Conservation (phyloP, 2,113 vertebrate species). For the Cairina moschata region DNA sequence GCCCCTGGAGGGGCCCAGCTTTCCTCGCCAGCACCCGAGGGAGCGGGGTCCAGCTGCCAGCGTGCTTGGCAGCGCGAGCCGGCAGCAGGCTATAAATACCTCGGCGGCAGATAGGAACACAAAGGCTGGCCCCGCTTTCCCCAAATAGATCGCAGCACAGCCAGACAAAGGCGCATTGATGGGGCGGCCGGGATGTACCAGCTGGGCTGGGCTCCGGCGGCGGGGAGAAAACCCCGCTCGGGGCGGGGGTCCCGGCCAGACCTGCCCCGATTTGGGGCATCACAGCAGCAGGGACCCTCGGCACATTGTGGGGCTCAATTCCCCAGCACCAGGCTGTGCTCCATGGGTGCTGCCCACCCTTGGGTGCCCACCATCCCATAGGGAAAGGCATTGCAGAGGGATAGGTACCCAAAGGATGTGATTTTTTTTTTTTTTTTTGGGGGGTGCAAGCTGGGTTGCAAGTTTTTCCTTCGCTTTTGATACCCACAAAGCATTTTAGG, state of each 20-base stretch:
- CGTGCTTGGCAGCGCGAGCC: not conserved
- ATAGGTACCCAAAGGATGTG: not conserved
- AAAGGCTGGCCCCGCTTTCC: constrained; percentile 53
- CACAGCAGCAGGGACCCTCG: not conserved
- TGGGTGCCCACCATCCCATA: not conserved
- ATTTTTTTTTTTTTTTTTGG: not conserved
- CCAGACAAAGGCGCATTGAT: constrained; percentile 56
- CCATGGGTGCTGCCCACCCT: fast-evolving
- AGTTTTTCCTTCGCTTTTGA: not conserved
- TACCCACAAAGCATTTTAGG: not conserved
- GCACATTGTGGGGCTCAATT: fast-evolving
- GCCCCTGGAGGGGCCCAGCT: not conserved
- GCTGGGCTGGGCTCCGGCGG: not conserved
- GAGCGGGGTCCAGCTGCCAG: constrained; percentile 20
- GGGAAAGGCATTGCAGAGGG: not conserved
- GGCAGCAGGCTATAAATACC: constrained; percentile 54
- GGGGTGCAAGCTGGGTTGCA: fast-evolving
- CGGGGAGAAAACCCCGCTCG: fast-evolving
- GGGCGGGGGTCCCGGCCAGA: not conserved
- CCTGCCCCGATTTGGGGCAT: fast-evolving
- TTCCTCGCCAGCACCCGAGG: not conserved
- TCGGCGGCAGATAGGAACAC: constrained; percentile 34
- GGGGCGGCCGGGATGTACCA: not conserved
- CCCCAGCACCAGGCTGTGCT: not conserved
- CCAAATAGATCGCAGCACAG: not conserved